A percentile compares a stretch with the other conserved stretches of the same genome.
phyloP scores from a whole-genome alignment of 1,140 invertebrate species.

The Drosophila orena region DNA sequence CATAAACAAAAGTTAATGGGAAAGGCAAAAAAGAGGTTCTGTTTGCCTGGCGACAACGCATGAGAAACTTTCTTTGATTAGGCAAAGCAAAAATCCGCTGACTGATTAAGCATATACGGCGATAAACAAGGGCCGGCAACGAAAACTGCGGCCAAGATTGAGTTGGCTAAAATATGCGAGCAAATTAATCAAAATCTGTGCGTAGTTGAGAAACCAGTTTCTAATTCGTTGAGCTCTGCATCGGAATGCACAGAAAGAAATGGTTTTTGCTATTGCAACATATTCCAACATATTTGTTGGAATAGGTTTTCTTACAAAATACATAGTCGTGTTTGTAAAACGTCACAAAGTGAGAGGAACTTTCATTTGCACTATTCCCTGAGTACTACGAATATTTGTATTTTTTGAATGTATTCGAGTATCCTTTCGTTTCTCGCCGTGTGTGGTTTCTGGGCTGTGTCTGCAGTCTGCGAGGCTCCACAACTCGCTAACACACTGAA shows the following conservation, averaged over 20 bases:
- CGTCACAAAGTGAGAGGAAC: too few species aligned
- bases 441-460: slow-evolving; percentile 3
- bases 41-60: slow-evolving; percentile 39
- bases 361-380: too few species aligned
- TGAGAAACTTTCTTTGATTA: slow-evolving; percentile 65
- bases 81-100: slow-evolving; percentile 30
- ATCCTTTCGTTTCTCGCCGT: neutral
- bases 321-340: too few species aligned
- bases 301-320: neutral
- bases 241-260: neutral
- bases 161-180: slow-evolving; percentile 53
- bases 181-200: slow-evolving; percentile 72
- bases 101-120: slow-evolving; percentile 57
- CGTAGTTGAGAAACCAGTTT: slow-evolving; percentile 72
- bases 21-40: slow-evolving; percentile 15
- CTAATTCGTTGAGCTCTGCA: neutral
- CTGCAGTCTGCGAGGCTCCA: slow-evolving; percentile 21
- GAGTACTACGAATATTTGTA: too few species aligned
- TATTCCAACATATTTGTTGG: too few species aligned
- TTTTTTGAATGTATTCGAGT: neutral
- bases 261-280: too few species aligned
- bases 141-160: slow-evolving; percentile 17
- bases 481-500: slow-evolving; percentile 54
- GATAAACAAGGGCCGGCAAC: slow-evolving; percentile 43
- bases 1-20: slow-evolving; percentile 32